These are phyloP conservation scores for Drosophila suboccidentalis DNA, from an alignment of 2,888 invertebrate genomes.

Conservation along the genomic window DNA sequence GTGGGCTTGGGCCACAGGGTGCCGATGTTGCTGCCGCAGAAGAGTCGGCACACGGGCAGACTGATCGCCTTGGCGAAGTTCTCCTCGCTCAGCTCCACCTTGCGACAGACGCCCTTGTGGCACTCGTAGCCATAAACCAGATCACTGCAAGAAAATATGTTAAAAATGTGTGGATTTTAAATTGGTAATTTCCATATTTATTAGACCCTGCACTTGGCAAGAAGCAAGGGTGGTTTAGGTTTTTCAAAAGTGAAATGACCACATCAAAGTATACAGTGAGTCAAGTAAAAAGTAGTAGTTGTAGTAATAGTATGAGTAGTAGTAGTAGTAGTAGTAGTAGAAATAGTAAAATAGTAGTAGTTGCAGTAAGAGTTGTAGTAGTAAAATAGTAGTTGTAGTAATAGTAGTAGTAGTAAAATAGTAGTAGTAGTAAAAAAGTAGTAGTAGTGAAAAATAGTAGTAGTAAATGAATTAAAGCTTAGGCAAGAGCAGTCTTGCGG, in stretches of 20 bases:
- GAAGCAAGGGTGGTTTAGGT: not conserved
- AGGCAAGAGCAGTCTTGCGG: not conserved
- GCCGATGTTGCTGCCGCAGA: constrained; percentile 86
- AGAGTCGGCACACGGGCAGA: constrained; percentile 86
- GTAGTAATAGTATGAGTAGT: too few relatives aligned
- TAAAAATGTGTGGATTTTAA: not conserved
- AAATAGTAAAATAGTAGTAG: too few relatives aligned
- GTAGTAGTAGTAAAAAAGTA: too few relatives aligned
- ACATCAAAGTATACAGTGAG: too few relatives aligned
- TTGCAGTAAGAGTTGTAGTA: too few relatives aligned
- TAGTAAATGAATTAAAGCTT: not conserved
- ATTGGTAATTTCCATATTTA: not conserved
- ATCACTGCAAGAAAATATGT: constrained; percentile 36
- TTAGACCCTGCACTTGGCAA: not conserved
- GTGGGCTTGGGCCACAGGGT: constrained; percentile 86
- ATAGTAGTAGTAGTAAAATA: too few relatives aligned
- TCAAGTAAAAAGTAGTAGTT: too few relatives aligned
- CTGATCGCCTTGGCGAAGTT: constrained; percentile 84
- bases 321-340: too few relatives aligned
- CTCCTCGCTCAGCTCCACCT: constrained; percentile 80
- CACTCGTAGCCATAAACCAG: constrained; percentile 84
- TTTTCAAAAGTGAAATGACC: too few relatives aligned
- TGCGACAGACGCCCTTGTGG: constrained; percentile 76
- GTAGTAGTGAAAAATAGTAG: too few relatives aligned
- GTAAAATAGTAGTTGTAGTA: too few relatives aligned